Evolutionary conservation across 2,797 vertebrate genomes (phyloP), one percentile per base, ranked within the genome.

Genomic region (Alfaro cultratus): DNA sequence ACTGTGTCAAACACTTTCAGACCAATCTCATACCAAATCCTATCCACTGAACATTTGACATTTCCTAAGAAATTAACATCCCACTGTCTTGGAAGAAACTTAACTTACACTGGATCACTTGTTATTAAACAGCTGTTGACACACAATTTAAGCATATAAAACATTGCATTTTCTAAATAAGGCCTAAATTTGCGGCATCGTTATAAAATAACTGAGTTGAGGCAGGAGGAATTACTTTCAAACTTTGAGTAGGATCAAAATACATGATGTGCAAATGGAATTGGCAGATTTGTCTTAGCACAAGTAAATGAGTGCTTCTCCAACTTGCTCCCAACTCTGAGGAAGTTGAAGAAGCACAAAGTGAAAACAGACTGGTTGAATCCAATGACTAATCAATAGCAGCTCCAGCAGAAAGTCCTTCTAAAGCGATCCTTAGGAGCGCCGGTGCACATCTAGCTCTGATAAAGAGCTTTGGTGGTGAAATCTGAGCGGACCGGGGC

Each of bases 401-500:
- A 55, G 70, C 7, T 10, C 5, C 36, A 57, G 71, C 10, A 18
- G 3, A 71, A 21, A 60, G 31, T 11, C 31, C 53, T 62, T 18
- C 64, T 2, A 11, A 1, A 70, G 73, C 1, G 23, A 34, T 72
- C 36, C 39, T 70, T 23, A 15, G 11, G 18, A 45, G 4, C 34
- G 60, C 75, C 74, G 29, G 7, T 70, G 31, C 80, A 68, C 79
- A 64, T 73, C 31, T 26, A 15, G 64, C 36, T 67, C 73, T 21
- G 75, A 45, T 2, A 55, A 80, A 90, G 36, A 9, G 88, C 87
- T 89, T 87, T 70, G 6, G 68, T 1, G 72, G 73, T 73, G 85
- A 90, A 91, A 91, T 85, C 83, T 21, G 77, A 74, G 41, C 84
- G 31, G 64, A 53, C 55, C 53, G 0, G 12, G 26, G 77, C 79